These are phyloP conservation scores for Aculops lycopersici DNA, from an alignment of 1,140 invertebrate genomes.

Conservation along the genomic window DNA sequence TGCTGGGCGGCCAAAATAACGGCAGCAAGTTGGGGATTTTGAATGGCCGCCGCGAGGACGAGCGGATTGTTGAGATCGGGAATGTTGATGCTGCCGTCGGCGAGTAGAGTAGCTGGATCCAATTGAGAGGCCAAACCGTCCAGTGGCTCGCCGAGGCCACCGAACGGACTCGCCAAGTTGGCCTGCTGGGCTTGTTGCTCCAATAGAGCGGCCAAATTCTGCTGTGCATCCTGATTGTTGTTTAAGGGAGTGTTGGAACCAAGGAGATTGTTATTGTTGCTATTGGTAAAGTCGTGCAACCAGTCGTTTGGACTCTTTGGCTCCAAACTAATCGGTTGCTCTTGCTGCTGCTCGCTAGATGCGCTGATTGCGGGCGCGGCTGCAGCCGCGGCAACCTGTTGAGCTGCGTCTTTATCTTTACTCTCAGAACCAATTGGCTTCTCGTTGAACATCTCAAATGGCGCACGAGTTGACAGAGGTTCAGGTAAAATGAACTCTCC, in stretches of 20 bases:
- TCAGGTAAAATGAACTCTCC: slow-evolving; percentile 8
- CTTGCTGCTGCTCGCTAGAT: background rate
- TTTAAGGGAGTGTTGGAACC: background rate
- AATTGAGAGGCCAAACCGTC: slow-evolving; percentile 27
- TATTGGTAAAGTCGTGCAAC: background rate
- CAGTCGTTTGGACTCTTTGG: background rate
- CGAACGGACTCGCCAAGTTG: no score
- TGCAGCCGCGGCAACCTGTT: slow-evolving; percentile 14
- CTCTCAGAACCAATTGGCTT: background rate
- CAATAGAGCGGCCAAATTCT: background rate
- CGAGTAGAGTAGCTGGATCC: slow-evolving; percentile 26
- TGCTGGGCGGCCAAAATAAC: slow-evolving; percentile 10
- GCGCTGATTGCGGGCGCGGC: slow-evolving; percentile 23
- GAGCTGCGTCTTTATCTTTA: slow-evolving; percentile 7
- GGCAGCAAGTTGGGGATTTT: slow-evolving; percentile 13
- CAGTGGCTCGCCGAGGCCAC: background rate
- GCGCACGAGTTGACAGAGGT: slow-evolving; percentile 12
- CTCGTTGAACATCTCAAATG: slow-evolving; percentile 9
- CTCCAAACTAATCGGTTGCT: slow-evolving; percentile 32
- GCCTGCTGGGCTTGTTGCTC: no score
- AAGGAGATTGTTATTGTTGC: background rate
- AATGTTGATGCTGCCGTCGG: background rate
- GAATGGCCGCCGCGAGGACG: slow-evolving; percentile 11
- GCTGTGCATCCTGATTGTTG: background rate
- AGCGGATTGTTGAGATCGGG: slow-evolving; percentile 12